These are phyloP conservation scores for Phacellophora camtschatica DNA, from an alignment of 30 jellyfish, hydroid and myxozoan genomes.

Conservation along the genomic window DNA sequence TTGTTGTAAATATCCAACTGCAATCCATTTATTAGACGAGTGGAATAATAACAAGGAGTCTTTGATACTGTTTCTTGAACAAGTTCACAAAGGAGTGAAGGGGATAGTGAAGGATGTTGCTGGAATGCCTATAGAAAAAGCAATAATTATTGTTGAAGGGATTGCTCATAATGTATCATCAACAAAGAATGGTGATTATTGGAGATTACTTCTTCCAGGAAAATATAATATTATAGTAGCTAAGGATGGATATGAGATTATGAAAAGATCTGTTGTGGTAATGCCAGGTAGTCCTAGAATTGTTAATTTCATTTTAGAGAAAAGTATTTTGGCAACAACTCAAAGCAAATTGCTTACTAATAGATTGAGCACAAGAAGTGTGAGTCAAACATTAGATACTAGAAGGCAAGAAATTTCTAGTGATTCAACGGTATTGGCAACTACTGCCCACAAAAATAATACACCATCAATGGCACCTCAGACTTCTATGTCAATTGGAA, in stretches of 20 bases:
- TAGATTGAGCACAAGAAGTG: neutral
- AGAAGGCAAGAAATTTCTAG: conserved; percentile 26
- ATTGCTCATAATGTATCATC: conserved; percentile 72
- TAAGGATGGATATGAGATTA: conserved; percentile 53
- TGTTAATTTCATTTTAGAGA: conserved; percentile 65
- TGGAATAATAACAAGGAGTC: conserved; percentile 93
- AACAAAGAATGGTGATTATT: conserved; percentile 87
- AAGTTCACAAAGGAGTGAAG: conserved; percentile 94
- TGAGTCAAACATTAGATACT: conserved; percentile 3
- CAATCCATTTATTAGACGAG: conserved; percentile 52
- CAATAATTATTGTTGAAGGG: conserved; percentile 71
- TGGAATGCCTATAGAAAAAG: conserved; percentile 77
- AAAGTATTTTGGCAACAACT: neutral
- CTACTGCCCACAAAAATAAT: neutral
- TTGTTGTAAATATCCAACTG: conserved; percentile 95
- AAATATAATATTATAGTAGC: conserved; percentile 55
- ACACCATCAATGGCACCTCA: neutral
- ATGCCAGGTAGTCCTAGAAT: conserved; percentile 43
- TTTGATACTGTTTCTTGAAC: conserved; percentile 73
- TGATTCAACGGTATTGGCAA: neutral
- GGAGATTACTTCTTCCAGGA: conserved; percentile 98
- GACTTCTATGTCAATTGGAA: neutral
- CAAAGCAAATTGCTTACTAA: neutral
- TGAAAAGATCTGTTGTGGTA: conserved; percentile 39
- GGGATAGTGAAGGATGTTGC: conserved; percentile 62